These are phyloP conservation scores for Scalopus aquaticus DNA, from an alignment of 2,113 vertebrate species.

Conservation along the genomic window DNA sequence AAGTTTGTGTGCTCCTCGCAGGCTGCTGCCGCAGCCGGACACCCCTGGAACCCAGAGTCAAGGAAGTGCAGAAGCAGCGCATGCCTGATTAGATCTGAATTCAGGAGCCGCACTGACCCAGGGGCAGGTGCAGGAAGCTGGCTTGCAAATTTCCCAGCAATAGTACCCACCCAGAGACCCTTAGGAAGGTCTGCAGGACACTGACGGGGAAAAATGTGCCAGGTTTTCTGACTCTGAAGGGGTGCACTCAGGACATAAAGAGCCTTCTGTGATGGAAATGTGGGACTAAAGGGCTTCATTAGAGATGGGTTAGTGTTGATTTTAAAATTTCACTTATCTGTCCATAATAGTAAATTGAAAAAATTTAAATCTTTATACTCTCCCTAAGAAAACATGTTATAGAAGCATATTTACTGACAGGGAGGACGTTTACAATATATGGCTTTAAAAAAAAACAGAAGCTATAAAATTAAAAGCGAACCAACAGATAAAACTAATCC, in stretches of 20 bases:
- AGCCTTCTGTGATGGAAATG: neutral
- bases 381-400: neutral
- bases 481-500: neutral
- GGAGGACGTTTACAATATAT: neutral
- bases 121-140: neutral
- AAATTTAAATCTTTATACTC: neutral
- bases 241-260: neutral
- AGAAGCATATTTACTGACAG: conserved; percentile 33
- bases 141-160: neutral
- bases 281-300: neutral
- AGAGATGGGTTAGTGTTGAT: neutral
- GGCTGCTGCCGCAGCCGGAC: neutral
- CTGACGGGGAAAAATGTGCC: neutral
- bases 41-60: neutral
- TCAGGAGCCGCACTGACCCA: neutral
- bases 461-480: too few species aligned
- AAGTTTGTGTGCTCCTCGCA: neutral
- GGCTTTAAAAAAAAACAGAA: too few species aligned
- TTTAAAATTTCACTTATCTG: conserved; percentile 33
- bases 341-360: conserved; percentile 4
- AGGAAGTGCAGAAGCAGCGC: neutral
- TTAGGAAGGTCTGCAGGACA: conserved; percentile 2
- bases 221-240: neutral
- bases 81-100: neutral
- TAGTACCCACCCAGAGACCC: neutral